Percentiles rank a stretch among this genome's conserved stretches.
phyloP scores from a whole-genome alignment of 2,113 vertebrate species.

The Cathartes aura region DNA sequence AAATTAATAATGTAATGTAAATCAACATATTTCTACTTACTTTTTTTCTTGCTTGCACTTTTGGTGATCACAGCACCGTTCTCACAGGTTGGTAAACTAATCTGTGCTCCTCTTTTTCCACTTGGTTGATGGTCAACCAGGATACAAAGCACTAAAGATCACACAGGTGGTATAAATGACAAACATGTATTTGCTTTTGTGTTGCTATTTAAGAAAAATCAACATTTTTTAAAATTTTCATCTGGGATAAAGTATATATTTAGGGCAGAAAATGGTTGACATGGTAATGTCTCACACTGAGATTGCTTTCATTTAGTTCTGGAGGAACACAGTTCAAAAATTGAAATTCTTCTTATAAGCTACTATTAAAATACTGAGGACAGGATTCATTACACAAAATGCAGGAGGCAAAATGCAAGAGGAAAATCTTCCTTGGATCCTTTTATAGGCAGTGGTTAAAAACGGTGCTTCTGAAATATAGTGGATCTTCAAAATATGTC shows the following conservation, averaged over 20 bases:
- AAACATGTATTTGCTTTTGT: background rate
- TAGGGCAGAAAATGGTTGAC: background rate
- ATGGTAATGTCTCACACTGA: background rate
- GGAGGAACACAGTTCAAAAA: background rate
- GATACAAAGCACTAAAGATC: background rate
- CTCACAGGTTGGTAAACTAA: background rate
- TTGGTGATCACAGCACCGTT: background rate
- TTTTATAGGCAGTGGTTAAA: background rate
- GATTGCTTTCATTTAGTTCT: background rate
- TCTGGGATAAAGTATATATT: background rate
- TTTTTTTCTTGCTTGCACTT: background rate
- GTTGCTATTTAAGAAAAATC: background rate
- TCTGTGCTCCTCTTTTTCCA: background rate
- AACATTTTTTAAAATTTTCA: background rate
- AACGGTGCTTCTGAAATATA: background rate
- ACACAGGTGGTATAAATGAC: background rate
- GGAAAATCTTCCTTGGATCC: background rate
- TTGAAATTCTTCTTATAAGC: background rate
- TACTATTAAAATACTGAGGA: background rate
- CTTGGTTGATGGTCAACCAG: background rate
- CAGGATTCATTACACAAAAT: background rate
- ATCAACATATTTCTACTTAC: background rate
- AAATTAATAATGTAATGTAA: background rate
- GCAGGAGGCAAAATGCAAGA: background rate
- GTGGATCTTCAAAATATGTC: background rate